These are phyloP conservation scores for Cosmia trapezina DNA, from an alignment of 2,888 invertebrate genomes.

Conservation along the genomic window DNA sequence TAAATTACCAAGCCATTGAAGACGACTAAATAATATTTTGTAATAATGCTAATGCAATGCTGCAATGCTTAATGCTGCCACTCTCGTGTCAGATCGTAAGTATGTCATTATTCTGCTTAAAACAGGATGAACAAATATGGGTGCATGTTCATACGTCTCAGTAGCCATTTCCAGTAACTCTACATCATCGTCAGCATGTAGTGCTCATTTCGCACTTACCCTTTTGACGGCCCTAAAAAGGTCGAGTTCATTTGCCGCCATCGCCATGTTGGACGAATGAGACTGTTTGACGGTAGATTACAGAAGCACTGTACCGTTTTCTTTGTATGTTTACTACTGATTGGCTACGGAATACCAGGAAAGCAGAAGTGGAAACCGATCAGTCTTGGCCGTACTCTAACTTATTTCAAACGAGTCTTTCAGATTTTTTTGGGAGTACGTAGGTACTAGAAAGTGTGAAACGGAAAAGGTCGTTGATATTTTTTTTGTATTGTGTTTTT, in stretches of 20 bases:
- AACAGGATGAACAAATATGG: not conserved
- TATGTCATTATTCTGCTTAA: no score
- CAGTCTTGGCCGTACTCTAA: slow-evolving; percentile 11
- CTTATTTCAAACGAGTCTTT: slow-evolving; percentile 12
- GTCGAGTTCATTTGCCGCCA: slow-evolving; percentile 81
- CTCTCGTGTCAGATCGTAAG: no score
- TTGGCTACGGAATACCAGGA: slow-evolving; percentile 55
- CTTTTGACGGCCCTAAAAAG: slow-evolving; percentile 82
- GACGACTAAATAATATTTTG: no score
- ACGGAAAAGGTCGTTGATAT: slow-evolving; percentile 36
- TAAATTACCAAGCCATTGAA: no score
- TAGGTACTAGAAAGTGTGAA: slow-evolving; percentile 35
- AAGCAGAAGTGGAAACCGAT: slow-evolving; percentile 39
- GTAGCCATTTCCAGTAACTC: slow-evolving; percentile 56
- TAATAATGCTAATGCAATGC: no score
- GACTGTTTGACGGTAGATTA: slow-evolving; percentile 72
- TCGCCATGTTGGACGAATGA: slow-evolving; percentile 73
- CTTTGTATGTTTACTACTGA: slow-evolving; percentile 77
- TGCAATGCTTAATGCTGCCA: no score
- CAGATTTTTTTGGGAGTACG: slow-evolving; percentile 19
- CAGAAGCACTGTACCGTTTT: slow-evolving; percentile 66
- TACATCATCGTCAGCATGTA: slow-evolving; percentile 67
- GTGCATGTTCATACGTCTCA: not conserved
- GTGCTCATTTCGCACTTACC: slow-evolving; percentile 83
- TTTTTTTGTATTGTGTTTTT: slow-evolving; percentile 45